Percentiles rank a stretch among this genome's conserved stretches.
Evolutionary conservation across 1,140 invertebrate genomes (phyloP).

Genomic region (Diorhabda elongata): DNA sequence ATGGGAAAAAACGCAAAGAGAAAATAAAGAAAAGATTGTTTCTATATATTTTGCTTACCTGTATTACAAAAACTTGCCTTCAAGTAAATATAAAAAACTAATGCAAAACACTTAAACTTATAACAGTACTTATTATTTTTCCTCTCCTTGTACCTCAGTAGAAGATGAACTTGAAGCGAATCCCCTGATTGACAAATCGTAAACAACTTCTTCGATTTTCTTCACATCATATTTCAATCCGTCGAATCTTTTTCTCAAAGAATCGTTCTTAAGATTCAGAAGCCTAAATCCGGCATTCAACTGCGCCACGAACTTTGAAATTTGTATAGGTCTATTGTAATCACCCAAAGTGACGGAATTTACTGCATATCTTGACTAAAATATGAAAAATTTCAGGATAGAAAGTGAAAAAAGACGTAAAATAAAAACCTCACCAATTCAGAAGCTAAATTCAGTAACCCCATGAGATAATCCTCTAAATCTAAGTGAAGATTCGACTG

Average conservation of each 20-base stretch:
- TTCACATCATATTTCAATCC: conserved; percentile 90
- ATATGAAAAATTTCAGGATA: conserved; percentile 22
- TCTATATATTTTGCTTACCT: too few relatives aligned
- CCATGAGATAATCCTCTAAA: conserved; percentile 85
- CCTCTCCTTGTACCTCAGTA: too few relatives aligned
- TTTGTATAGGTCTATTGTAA: conserved; percentile 73
- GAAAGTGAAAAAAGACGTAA: background rate
- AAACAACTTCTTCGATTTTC: conserved; percentile 93
- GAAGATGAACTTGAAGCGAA: conserved; percentile 49
- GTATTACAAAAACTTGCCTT: too few relatives aligned
- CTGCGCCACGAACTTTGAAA: conserved; percentile 81
- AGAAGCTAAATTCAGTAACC: conserved; percentile 72
- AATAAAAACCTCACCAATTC: conserved; percentile 65
- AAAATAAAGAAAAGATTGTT: too few relatives aligned
- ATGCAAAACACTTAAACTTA: too few relatives aligned
- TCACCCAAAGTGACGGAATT: conserved; percentile 86
- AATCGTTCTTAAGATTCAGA: conserved; percentile 88
- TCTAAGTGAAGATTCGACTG: conserved; percentile 81
- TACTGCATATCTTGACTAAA: conserved; percentile 72
- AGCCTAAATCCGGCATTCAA: conserved; percentile 84
- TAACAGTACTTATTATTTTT: too few relatives aligned
- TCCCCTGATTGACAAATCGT: conserved; percentile 84
- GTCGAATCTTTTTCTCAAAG: conserved; percentile 82
- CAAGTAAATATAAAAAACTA: too few relatives aligned
- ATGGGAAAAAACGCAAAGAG: too few relatives aligned